phyloP scores from a whole-genome alignment of 1,140 invertebrate genomes.

The Drosophila kohkoa region DNA sequence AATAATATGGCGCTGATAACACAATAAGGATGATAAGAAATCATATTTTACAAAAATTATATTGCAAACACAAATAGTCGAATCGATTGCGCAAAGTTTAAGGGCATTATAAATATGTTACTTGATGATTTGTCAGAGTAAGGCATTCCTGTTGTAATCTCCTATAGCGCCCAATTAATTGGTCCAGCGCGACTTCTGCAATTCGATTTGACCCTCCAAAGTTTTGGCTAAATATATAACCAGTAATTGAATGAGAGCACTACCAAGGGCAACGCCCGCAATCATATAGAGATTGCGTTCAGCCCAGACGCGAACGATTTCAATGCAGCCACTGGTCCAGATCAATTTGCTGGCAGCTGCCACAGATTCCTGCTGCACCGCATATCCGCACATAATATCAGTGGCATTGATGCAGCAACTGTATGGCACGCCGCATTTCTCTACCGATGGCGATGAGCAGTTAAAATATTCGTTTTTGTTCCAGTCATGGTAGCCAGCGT shows the following conservation, averaged over 20 bases:
- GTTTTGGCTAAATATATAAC: constrained; percentile 96
- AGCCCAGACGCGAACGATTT: constrained; percentile 93
- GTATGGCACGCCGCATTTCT: constrained; percentile 96
- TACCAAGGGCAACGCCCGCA: constrained; percentile 92
- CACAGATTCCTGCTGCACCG: constrained; percentile 92
- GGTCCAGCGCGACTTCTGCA: constrained; percentile 92
- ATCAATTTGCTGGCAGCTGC: constrained; percentile 94
- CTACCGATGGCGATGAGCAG: constrained; percentile 94
- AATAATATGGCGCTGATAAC: neutral
- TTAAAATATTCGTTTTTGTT: constrained; percentile 97
- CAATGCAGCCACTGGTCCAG: constrained; percentile 95
- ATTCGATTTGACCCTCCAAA: constrained; percentile 94
- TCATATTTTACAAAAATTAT: neutral
- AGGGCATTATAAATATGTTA: neutral
- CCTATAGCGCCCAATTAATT: neutral
- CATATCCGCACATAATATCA: constrained; percentile 96
- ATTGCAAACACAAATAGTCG: neutral
- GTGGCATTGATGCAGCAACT: constrained; percentile 97
- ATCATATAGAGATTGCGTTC: constrained; percentile 95
- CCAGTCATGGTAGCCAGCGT: constrained; percentile 97
- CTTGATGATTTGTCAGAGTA: constrained; percentile 10
- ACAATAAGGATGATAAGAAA: neutral
- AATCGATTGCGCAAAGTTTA: neutral
- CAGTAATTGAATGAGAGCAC: constrained; percentile 93
- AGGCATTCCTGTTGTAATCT: neutral